Base-by-base conservation (phyloP, 2,113 vertebrate genomes). In the Prolemur simus region DNA sequence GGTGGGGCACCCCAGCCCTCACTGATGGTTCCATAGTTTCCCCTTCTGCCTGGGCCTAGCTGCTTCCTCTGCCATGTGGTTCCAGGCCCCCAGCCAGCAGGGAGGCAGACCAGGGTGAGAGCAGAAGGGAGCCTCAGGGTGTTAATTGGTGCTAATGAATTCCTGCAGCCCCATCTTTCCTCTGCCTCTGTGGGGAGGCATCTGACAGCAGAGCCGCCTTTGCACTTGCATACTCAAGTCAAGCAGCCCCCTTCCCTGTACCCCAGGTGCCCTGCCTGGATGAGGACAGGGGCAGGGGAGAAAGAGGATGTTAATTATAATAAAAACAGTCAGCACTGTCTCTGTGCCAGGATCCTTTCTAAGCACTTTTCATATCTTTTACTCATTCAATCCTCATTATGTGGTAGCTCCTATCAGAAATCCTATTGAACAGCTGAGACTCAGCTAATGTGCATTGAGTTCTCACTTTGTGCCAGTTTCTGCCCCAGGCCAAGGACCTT, bases 111-210 rank as follows among this genome's bases (percentile, higher is more conserved):
- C 66, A 21, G 89, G 64, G 45, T 69, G 45, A 47, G 56, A 87
- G 78, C 78, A 78, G 73, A 93, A 89, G 87, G 91, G 64, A 89
- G 84, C 64, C 60, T 95, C 64, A 3, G 12, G 6, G 84, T 96
- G 96, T 87, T 97, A 87, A 96, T 81, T 96, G 94, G 89, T 34
- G 94, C 94, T 94, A 81, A 97, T 0, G 34, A 95, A 96, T 92
- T 89, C 92, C 73, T n/a, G 64, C 69, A 91, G 60, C 92, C 81
- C 83, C 20, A 3, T 60, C 68, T 76, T 39, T 54, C 63, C 83
- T 63, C 60, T 1, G 25, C 60, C 7, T 10, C 80, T 18, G 49
- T 0, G 1, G 18, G 21, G 54, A 52, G 80, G 80, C 77, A 34
- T 84, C 94, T 69, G 91, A 58, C 42, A 56, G 29, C 77, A 73